Percentiles rank a stretch among this genome's conserved stretches.
Evolutionary conservation across 2,888 invertebrate species (phyloP).

Genomic region (Megalurothrips usitatus): DNA sequence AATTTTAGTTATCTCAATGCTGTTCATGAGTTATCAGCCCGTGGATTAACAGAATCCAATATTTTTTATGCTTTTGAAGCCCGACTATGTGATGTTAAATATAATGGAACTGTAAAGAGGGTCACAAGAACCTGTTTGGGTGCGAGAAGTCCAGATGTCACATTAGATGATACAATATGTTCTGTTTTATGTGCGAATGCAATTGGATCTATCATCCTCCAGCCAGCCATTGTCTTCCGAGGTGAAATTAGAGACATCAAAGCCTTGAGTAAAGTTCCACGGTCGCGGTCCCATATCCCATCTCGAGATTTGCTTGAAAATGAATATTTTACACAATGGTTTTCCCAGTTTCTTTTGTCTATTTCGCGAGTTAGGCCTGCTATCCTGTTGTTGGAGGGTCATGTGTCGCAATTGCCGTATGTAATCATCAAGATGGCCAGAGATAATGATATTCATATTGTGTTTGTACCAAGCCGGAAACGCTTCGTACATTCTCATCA

Average conservation of each 20-base stretch:
- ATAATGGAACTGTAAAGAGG: background rate
- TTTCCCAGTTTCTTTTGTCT: background rate
- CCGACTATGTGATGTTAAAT: background rate
- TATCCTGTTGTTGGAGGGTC: background rate
- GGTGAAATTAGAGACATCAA: background rate
- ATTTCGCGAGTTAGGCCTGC: background rate
- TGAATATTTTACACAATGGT: background rate
- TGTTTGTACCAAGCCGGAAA: background rate
- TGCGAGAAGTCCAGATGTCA: background rate
- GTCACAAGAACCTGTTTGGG: background rate
- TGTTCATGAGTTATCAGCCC: background rate
- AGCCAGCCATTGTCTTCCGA: background rate
- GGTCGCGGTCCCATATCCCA: background rate
- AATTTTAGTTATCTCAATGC: background rate
- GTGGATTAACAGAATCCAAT: background rate
- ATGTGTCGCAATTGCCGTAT: background rate
- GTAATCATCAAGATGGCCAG: background rate
- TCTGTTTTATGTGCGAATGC: background rate
- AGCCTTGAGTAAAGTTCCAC: background rate
- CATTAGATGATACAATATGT: background rate
- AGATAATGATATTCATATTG: background rate
- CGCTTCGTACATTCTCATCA: conserved; percentile 7
- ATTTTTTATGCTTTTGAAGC: conserved; percentile 8
- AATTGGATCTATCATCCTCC: background rate
- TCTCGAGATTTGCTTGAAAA: background rate